Percentiles rank a stretch among this genome's conserved stretches.
These are phyloP conservation scores for Leucopsar rothschildi DNA, from an alignment of 2,113 vertebrate species.

Conservation along the genomic window DNA sequence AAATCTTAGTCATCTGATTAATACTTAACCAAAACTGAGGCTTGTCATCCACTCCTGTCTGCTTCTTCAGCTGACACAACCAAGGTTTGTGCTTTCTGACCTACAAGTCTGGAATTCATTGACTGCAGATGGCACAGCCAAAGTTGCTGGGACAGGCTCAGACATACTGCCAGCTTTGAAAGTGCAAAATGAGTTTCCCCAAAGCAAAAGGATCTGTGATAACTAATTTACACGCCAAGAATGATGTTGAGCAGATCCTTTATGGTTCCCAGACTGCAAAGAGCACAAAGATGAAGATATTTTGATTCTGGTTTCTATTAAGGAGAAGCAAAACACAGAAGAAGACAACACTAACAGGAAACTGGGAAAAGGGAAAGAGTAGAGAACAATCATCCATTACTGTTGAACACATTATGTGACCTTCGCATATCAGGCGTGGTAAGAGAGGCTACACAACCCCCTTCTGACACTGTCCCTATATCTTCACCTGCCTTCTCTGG, in stretches of 20 bases:
- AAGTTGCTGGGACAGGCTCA: background rate
- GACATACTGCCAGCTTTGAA: background rate
- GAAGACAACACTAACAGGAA: background rate
- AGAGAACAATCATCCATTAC: background rate
- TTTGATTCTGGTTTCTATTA: background rate
- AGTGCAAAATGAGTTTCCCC: background rate
- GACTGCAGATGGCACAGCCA: background rate
- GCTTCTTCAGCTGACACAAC: background rate
- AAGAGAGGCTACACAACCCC: background rate
- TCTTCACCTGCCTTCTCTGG: background rate
- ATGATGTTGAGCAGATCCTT: background rate
- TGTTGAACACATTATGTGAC: accelerated
- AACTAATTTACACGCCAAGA: background rate
- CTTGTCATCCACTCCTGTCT: background rate
- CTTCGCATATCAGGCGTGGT: accelerated
- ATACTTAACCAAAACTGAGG: background rate
- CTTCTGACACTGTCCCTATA: background rate
- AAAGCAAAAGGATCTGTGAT: background rate
- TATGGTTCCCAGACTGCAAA: background rate
- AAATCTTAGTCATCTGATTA: background rate
- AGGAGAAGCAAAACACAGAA: background rate
- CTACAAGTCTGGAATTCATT: background rate
- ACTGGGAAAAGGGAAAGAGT: background rate
- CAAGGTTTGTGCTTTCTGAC: background rate
- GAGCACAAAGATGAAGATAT: background rate